Evolutionary conservation across 35 echinoderm and acorn worm species (phyloP).

Genomic region (Anneissia japonica): DNA sequence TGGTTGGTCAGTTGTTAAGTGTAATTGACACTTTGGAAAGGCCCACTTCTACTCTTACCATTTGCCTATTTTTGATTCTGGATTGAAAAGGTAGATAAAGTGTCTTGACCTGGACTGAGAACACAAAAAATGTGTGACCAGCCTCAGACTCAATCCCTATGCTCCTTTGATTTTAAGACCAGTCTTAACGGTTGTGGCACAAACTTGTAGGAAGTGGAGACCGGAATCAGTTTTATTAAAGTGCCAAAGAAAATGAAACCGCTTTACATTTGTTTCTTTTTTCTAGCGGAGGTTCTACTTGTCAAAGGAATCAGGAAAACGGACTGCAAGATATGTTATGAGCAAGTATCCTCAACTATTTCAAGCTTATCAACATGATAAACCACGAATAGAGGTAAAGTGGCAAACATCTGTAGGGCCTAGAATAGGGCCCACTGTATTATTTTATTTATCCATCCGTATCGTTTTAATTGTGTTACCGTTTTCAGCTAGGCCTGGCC

Average conservation of each 20-base stretch:
- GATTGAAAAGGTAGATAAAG: too few species aligned
- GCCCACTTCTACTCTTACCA: neutral
- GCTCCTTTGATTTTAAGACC: neutral
- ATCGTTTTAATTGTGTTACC: too few species aligned
- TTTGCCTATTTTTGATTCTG: neutral
- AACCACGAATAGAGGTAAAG: constrained; percentile 76
- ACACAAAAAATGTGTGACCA: too few species aligned
- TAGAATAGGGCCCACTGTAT: too few species aligned
- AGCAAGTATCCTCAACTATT: constrained; percentile 64
- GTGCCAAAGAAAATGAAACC: too few species aligned
- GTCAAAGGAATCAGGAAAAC: constrained; percentile 49
- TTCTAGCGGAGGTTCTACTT: constrained; percentile 39
- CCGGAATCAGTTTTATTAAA: neutral
- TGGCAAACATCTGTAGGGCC: too few species aligned
- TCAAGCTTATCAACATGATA: constrained; percentile 53
- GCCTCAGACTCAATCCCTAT: neutral
- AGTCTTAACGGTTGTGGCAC: neutral
- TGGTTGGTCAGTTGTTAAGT: too few species aligned
- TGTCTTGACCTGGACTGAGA: too few species aligned
- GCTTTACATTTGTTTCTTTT: too few species aligned
- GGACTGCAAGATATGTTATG: constrained; percentile 72
- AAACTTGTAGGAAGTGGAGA: neutral
- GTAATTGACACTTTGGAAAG: neutral
- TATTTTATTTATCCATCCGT: too few species aligned
- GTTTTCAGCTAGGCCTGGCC: too few species aligned